Base-by-base conservation (phyloP, 2,113 vertebrate genomes). In the Anas platyrhynchos region DNA sequence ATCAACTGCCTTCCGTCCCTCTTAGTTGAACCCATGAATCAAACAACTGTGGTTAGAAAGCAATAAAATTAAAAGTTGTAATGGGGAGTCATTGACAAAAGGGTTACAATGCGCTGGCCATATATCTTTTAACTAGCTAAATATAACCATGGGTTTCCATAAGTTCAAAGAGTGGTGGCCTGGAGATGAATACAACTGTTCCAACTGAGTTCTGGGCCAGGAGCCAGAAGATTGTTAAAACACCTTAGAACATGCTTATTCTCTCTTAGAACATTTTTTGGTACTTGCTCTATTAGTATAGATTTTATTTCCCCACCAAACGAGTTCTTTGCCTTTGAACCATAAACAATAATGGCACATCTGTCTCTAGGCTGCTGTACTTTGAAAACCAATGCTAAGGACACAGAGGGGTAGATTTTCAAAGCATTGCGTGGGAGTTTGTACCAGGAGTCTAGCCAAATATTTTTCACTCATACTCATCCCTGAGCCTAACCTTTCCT, bases 131-230 rank as follows among this genome's bases (percentile, higher is more conserved):
- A 93, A 96, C 93, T 96, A 93, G 86, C 95, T 96, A 95, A 97
- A 96, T 97, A 95, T 96, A 96, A 94, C 96, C 86, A 91, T 94
- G 86, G 96, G 91, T 96, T 97, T 96, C 93, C 92, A 81, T 88
- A 92, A 96, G 96, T 97, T 97, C 97, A 97, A 97, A 97, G 95
- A 89, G 72, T 94, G 94, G 96, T 96, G 96, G 95, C 96, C 88
- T 96, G 91, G 91, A 95, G 93, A 93, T 81, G 95, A 96, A 93
- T 96, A 93, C 95, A 94, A 97, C 91, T 79, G 72, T 95, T 96
- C 93, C 95, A 97, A 97, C 93, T 91, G 89, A 93, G 92, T 96
- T 96, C 96, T 95, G 97, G 97, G 97, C 96, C 88, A 26, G 48
- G 91, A 95, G 97, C 96, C 97, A 97, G 87, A 84, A 68, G 78